Percentiles rank a stretch among this genome's conserved stretches.
phyloP scores from a whole-genome alignment of 2,888 invertebrate genomes.

The Hydriomena furcata region DNA sequence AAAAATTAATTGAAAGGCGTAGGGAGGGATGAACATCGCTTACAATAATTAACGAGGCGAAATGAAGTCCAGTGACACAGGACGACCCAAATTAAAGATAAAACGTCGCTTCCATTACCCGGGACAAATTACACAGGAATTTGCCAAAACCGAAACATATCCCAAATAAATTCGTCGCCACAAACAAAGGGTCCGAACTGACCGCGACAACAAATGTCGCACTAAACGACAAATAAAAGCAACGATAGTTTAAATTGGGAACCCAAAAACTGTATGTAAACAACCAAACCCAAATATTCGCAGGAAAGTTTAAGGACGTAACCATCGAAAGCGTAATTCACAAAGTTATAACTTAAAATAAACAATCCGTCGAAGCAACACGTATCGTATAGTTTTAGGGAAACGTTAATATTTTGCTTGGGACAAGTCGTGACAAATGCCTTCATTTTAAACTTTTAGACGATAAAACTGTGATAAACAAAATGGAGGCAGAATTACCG shows the following conservation, averaged over 20 bases:
- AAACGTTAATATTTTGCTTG: slow-evolving; percentile 26
- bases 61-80: slow-evolving; percentile 58
- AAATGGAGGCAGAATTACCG: slow-evolving; percentile 21
- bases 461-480: slow-evolving; percentile 30
- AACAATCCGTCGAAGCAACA: slow-evolving; percentile 34
- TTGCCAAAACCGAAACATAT: slow-evolving; percentile 57
- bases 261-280: slow-evolving; percentile 77
- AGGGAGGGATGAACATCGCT: slow-evolving; percentile 46
- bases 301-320: slow-evolving; percentile 65
- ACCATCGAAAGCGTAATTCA: slow-evolving; percentile 67
- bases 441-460: slow-evolving; percentile 27
- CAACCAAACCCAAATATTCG: slow-evolving; percentile 70
- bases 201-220: slow-evolving; percentile 72
- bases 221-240: slow-evolving; percentile 81
- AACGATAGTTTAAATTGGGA: slow-evolving; percentile 78
- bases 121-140: slow-evolving; percentile 67
- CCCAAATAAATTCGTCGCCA: slow-evolving; percentile 62
- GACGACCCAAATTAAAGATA: slow-evolving; percentile 73
- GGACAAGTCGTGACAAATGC: slow-evolving; percentile 23
- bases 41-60: slow-evolving; percentile 60
- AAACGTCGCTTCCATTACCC: slow-evolving; percentile 65
- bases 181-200: slow-evolving; percentile 68
- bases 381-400: slow-evolving; percentile 21
- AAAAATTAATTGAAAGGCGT: slow-evolving; percentile 40
- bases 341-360: slow-evolving; percentile 43